A percentile compares a stretch with the other conserved stretches of the same genome.
Evolutionary conservation across 2,888 invertebrate genomes (phyloP).

Genomic region (Amblyjoppa proteus): DNA sequence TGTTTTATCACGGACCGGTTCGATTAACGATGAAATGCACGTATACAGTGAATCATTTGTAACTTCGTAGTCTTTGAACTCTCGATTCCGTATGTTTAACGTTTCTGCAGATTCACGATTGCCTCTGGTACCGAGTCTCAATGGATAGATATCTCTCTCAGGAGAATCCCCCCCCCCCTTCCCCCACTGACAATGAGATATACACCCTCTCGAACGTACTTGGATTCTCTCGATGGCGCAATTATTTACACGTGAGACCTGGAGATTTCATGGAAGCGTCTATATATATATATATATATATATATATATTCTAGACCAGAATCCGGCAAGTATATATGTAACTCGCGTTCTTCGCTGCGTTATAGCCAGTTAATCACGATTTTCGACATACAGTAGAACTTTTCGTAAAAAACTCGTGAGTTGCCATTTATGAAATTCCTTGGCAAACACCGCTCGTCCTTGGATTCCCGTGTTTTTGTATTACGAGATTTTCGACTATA

Average conservation of each 20-base stretch:
- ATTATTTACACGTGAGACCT: slow-evolving; percentile 67
- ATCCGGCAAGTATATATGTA: slow-evolving; percentile 8
- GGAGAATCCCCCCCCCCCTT: slow-evolving; percentile 28
- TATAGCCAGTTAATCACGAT: slow-evolving; percentile 25
- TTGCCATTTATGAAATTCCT: neutral
- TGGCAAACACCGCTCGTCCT: neutral
- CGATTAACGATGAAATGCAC: neutral
- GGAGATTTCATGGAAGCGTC: slow-evolving; percentile 45
- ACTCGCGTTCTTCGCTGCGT: slow-evolving; percentile 14
- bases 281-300: neutral
- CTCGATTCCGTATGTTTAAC: slow-evolving; percentile 36
- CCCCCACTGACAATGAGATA: slow-evolving; percentile 68
- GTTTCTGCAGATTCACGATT: slow-evolving; percentile 25
- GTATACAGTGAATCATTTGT: neutral
- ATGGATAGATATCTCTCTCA: slow-evolving; percentile 52
- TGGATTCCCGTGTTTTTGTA: neutral
- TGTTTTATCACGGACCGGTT: neutral
- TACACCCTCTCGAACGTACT: slow-evolving; percentile 63
- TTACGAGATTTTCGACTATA: slow-evolving; percentile 1
- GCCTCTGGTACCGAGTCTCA: slow-evolving; percentile 34
- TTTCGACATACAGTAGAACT: slow-evolving; percentile 5
- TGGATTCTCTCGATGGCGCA: slow-evolving; percentile 68
- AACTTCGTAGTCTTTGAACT: slow-evolving; percentile 17
- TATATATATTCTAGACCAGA: neutral
- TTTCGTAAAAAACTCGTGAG: neutral